phyloP scores from a whole-genome alignment of 2,888 invertebrate genomes.

The Sphaerophoria taeniata region DNA sequence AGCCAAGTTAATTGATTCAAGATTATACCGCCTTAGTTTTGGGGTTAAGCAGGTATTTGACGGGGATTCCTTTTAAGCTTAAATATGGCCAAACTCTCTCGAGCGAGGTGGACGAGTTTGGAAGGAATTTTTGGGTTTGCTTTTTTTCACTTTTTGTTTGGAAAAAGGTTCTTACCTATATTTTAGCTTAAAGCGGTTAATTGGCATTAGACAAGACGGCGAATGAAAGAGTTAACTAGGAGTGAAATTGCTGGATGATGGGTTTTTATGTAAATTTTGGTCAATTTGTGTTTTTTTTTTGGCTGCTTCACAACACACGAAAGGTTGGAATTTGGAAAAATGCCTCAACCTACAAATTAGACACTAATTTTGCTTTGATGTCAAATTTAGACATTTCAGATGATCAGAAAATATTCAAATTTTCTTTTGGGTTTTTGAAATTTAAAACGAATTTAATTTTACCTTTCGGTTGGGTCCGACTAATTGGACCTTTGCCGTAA shows the following conservation, averaged over 20 bases:
- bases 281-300: background rate
- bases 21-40: slow-evolving; percentile 51
- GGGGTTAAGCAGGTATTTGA: slow-evolving; percentile 15
- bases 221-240: slow-evolving; percentile 19
- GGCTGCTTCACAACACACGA: background rate
- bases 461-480: no score
- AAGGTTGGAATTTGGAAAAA: slow-evolving; percentile 1
- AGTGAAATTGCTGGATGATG: slow-evolving; percentile 18
- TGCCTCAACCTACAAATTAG: background rate
- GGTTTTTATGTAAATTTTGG: slow-evolving; percentile 23
- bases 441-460: no score
- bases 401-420: no score
- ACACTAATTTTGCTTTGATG: background rate
- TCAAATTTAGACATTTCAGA: background rate
- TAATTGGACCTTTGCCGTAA: no score
- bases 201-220: slow-evolving; percentile 18
- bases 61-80: slow-evolving; percentile 28
- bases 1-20: slow-evolving; percentile 62
- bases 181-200: slow-evolving; percentile 15
- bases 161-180: background rate
- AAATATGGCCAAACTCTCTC: slow-evolving; percentile 9
- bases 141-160: background rate
- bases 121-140: slow-evolving; percentile 10
- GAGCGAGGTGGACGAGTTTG: slow-evolving; percentile 2
- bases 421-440: no score